A percentile compares a stretch with the other conserved stretches of the same genome.
These are phyloP conservation scores for Zele albiditarsus DNA, from an alignment of 2,888 invertebrate genomes.

Conservation along the genomic window DNA sequence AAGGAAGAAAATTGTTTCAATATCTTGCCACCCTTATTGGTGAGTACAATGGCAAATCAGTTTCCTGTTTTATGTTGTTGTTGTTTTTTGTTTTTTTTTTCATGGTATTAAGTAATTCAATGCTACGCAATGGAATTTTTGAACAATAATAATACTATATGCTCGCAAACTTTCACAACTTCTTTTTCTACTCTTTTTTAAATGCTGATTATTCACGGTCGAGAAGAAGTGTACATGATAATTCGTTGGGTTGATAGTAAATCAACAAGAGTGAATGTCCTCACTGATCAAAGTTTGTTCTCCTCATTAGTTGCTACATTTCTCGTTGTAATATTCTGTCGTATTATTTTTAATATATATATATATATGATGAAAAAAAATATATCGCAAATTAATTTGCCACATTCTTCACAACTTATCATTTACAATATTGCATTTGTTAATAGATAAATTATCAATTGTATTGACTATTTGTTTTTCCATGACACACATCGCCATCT, in stretches of 20 bases:
- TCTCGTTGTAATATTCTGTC: neutral
- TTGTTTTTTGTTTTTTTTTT: neutral
- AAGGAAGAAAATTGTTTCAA: constrained; percentile 62
- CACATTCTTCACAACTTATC: too few species aligned
- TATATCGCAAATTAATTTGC: neutral
- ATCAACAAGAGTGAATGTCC: constrained; percentile 4
- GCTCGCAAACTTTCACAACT: neutral
- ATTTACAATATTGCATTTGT: too few species aligned
- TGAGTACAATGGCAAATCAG: constrained; percentile 50
- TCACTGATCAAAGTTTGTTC: constrained; percentile 12
- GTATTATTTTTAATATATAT: neutral
- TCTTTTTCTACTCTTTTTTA: neutral
- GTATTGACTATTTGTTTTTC: neutral
- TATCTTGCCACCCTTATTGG: constrained; percentile 62
- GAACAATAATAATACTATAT: neutral
- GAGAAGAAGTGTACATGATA: neutral
- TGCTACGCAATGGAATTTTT: neutral
- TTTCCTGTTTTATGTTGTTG: neutral
- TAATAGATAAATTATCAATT: neutral
- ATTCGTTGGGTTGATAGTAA: constrained; percentile 3
- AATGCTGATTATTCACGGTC: neutral
- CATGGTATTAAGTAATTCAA: neutral
- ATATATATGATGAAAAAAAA: neutral
- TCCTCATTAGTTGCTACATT: neutral
- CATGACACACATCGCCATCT: constrained; percentile 5